Conservation (phyloP, 2,888 invertebrate species). For the Zaprionus bogoriensis region DNA sequence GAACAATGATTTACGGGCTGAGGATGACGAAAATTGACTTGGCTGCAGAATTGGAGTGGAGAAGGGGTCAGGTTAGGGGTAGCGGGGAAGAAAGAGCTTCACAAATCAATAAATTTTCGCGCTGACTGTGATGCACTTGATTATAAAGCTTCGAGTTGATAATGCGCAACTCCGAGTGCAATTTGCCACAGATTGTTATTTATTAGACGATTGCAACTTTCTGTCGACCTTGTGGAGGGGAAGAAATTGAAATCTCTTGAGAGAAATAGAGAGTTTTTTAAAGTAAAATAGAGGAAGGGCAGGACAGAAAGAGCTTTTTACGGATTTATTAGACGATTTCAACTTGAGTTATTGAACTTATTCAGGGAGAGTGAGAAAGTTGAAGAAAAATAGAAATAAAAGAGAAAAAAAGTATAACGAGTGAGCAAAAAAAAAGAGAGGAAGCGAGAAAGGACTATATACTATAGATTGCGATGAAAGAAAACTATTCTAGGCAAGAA, state of each 20-base stretch:
- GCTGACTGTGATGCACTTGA: slow-evolving; percentile 56
- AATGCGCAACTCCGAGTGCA: slow-evolving; percentile 53
- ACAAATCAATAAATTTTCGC: slow-evolving; percentile 73
- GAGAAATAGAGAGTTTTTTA: no score
- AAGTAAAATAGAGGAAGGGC: no score
- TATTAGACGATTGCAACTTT: slow-evolving; percentile 60
- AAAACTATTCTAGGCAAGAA: no score
- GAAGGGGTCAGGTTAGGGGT: not conserved
- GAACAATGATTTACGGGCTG: slow-evolving; percentile 67
- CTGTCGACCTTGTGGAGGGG: slow-evolving; percentile 54
- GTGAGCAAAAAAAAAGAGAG: no score
- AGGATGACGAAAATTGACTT: slow-evolving; percentile 56
- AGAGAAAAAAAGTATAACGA: no score
- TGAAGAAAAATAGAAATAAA: no score
- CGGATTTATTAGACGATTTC: no score
- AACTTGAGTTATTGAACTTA: no score
- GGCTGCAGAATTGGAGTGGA: not conserved
- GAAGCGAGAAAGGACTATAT: no score
- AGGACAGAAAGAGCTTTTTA: slow-evolving; percentile 4
- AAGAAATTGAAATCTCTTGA: not conserved
- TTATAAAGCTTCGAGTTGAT: slow-evolving; percentile 60
- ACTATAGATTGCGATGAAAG: no score
- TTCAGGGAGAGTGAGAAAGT: no score
- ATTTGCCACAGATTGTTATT: slow-evolving; percentile 61
- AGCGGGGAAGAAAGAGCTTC: slow-evolving; percentile 14